Evolutionary conservation across 2,888 invertebrate genomes (phyloP), one percentile per base, ranked within the genome.

Genomic region (Caradrina clavipalpis): DNA sequence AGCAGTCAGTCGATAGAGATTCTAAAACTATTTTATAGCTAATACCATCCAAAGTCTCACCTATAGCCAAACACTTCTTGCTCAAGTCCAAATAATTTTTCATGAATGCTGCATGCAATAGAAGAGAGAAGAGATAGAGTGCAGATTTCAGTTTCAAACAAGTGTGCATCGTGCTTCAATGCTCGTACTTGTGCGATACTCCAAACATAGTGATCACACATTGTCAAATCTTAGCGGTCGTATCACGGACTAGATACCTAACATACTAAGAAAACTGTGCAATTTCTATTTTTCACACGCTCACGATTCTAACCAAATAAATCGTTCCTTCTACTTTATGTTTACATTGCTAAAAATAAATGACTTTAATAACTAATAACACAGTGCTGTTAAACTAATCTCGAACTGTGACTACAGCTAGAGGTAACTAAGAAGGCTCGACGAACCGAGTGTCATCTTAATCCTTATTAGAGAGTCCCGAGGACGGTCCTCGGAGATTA

Each of bases 101-200:
- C 97, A 96, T 97, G 97, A 95, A 97, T 97, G 97, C 98, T 98
- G 97, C 97, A 97, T 97, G 97, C 97, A 97, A 96, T 94, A 92
- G 92, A 95, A 95, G 93, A 94, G 80, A 93, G 93, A 91, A 92
- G 90, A 92, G 89, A 94, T 94, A 95, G 94, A 94, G 96, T 95
- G 96, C 95, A 92, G 88, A 91, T 88, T 87, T 88, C 83, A 88
- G 80, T 81, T 81, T 69, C 73, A 86, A 78, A 82, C 80, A 83
- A 87, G 82, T 83, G 91, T 89, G 90, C 88, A 78, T 73, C 77
- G 90, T 91, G 90, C 91, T 78, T 78, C 80, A 82, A 82, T 84
- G 79, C 73, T 75, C 70, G 82, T 78, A 87, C 80, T 76, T 84
- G 86, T 85, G 81, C 78, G 62, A 71, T 71, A 66, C 78, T 80